These are phyloP conservation scores for Panulirus ornatus DNA, from an alignment of 1,140 invertebrate genomes.

Conservation along the genomic window DNA sequence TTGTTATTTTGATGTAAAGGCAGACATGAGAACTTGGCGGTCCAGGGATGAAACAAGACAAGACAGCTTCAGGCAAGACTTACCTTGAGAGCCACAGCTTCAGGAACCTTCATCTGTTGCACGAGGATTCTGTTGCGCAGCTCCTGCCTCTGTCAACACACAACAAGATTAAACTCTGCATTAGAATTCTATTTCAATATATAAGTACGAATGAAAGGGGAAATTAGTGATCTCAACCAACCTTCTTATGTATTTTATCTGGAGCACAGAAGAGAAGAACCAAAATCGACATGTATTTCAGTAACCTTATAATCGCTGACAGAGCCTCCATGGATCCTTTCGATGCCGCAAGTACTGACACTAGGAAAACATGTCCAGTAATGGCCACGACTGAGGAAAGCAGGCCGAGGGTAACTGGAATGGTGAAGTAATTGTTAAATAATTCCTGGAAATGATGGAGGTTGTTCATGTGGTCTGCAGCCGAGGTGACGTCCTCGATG, in stretches of 20 bases:
- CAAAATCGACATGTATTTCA: background rate
- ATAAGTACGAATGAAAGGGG: too few relatives aligned
- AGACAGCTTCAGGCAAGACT: background rate
- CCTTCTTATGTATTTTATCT: background rate
- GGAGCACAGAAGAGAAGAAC: background rate
- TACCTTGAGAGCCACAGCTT: background rate
- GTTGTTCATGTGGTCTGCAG: background rate
- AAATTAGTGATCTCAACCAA: background rate
- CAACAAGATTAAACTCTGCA: too few relatives aligned
- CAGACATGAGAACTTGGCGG: too few relatives aligned
- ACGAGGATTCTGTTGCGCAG: background rate
- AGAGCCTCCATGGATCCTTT: background rate
- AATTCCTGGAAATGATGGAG: background rate
- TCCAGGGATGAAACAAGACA: too few relatives aligned
- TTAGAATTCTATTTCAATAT: background rate
- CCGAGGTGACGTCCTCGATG: background rate
- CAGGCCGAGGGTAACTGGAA: background rate
- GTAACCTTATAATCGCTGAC: background rate
- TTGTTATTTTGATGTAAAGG: too few relatives aligned
- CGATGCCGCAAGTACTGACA: too few relatives aligned
- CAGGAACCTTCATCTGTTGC: background rate
- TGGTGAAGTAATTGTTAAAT: conserved; percentile 6
- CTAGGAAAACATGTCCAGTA: background rate
- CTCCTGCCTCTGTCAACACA: background rate
- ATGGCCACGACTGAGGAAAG: background rate